phyloP scores from a whole-genome alignment of 2,888 invertebrate genomes.

The Eupithecia abbreviata region DNA sequence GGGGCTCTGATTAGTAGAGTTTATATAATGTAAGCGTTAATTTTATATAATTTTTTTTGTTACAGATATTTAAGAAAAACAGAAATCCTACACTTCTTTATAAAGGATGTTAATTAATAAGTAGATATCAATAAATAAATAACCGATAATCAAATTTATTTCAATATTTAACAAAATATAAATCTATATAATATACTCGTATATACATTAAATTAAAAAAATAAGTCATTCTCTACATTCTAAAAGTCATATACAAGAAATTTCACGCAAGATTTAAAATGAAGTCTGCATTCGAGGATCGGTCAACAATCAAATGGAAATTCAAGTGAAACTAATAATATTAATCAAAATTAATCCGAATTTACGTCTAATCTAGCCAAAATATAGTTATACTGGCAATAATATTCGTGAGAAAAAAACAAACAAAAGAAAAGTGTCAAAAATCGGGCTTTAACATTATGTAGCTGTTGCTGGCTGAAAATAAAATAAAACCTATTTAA shows the following conservation, averaged over 20 bases:
- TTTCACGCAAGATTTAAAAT: constrained; percentile 43
- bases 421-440: neutral
- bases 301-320: constrained; percentile 60
- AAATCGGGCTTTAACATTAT: neutral
- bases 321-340: constrained; percentile 51
- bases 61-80: constrained; percentile 64
- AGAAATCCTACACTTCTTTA: constrained; percentile 39
- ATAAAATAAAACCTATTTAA: constrained; percentile 5
- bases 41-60: constrained; percentile 48
- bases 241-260: neutral
- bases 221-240: neutral
- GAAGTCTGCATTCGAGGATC: constrained; percentile 52
- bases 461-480: constrained; percentile 14
- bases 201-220: neutral
- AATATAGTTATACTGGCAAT: neutral
- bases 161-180: neutral
- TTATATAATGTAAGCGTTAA: neutral
- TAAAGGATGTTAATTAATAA: neutral
- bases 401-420: neutral
- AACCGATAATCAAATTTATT: neutral
- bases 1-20: neutral
- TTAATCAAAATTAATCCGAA: constrained; percentile 41
- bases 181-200: neutral
- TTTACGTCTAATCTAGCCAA: constrained; percentile 27
- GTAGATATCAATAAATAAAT: neutral